Base-by-base conservation (phyloP, 2,113 vertebrate species). In the Protobothrops flavoviridis region DNA sequence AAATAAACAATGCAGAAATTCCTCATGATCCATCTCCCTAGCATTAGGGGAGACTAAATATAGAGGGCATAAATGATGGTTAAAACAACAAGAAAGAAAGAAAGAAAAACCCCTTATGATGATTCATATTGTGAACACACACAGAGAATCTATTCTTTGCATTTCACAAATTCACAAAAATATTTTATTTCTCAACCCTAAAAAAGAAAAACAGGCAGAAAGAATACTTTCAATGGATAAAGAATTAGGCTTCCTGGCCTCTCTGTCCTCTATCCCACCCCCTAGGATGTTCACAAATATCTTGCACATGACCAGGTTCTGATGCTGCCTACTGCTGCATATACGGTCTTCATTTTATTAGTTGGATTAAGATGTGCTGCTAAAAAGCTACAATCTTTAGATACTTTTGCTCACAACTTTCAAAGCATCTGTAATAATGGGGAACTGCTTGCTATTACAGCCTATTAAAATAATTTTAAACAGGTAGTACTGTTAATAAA, bases 341-440 rank as follows among this genome's bases (percentile, higher is more conserved):
- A 93, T 93, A 92, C 96, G 95, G 94, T 95, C 95, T 95, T 97
- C 95, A 94, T 94, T 95, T 96, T 96, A 95, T 92, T 91, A 88
- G 92, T 95, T 95, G 95, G 93, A 94, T 94, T 95, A 92, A 74
- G 90, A 96, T 94, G 91, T 93, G 90, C 94, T 95, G 94, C 95
- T 96, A 95, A 96, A 94, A 94, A 96, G 95, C 93, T 95, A 94
- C 96, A 97, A 93, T 96, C 96, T 97, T 97, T 96, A 96, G 96
- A 97, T 93, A 96, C 95, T 96, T 97, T 94, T 97, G 96, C 96
- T 97, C 96, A 95, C n/a, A 95, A 29, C 50, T 89, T 87, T 92
- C 90, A 90, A 90, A 55, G 69, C 55, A 86, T 59, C 69, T 29
- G 33, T 86, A 86, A 43, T 48, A 92, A 90, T 90, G 88, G 74